These are phyloP conservation scores for Sinhomidia bicolor DNA, from an alignment of 2,888 invertebrate species.

Conservation along the genomic window DNA sequence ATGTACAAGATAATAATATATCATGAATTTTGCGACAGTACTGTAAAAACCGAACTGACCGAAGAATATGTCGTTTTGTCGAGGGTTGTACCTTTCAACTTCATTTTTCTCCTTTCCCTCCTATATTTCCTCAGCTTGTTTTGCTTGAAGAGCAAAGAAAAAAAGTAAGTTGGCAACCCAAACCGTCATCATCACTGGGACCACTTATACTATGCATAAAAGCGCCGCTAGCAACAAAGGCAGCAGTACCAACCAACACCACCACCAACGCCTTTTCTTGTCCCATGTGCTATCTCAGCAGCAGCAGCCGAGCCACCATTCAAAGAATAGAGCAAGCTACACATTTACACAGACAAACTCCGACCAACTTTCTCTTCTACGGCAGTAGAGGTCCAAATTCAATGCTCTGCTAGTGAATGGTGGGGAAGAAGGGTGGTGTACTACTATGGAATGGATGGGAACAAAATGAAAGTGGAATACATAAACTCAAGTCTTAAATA, in stretches of 20 bases:
- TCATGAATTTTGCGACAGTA: background rate
- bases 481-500: constrained; percentile 15
- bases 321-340: background rate
- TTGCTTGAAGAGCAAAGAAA: background rate
- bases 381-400: background rate
- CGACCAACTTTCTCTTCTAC: background rate
- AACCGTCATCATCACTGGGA: background rate
- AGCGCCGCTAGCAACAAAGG: background rate
- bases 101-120: background rate
- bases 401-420: background rate
- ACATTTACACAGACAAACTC: background rate
- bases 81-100: background rate
- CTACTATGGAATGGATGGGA: background rate
- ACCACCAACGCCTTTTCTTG: constrained; percentile 44
- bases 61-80: background rate
- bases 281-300: constrained; percentile 13
- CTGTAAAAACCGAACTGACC: background rate
- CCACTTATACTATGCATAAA: background rate
- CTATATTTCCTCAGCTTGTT: background rate
- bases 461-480: background rate
- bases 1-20: too few species aligned
- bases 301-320: background rate
- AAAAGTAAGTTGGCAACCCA: constrained; percentile 24
- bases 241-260: background rate
- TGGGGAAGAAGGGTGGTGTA: background rate